Base-by-base conservation (phyloP, 2,113 vertebrate genomes). In the Pachyramphus minor region DNA sequence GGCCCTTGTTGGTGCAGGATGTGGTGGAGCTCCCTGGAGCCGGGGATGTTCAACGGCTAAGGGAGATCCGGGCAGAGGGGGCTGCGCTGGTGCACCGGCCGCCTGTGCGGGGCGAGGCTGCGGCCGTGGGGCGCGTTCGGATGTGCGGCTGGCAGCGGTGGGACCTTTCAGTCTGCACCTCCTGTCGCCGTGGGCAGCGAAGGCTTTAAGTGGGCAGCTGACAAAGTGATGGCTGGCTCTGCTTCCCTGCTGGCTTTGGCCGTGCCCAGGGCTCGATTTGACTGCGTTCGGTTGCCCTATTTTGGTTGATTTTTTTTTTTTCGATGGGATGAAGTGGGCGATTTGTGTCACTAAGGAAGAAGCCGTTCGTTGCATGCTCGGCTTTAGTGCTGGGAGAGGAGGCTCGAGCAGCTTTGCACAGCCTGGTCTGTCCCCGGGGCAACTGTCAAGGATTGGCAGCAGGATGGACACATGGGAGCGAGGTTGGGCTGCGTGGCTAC, bases 121-220 rank as follows among this genome's bases (percentile, higher is more conserved):
- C 19, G n/a, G 39, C 5, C 27, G 14, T 7, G 1, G 8, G 14
- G 31, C 11, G 12, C 0, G 45, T 12, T 3, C 8, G 0, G 14
- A 3, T 4, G 14, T 4, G 30, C 6, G 8, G 6, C 35, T 0
- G 21, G 64, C 35, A 4, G 50, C 22, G 12, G 30, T 30, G 21
- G 23, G 9, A 17, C 25, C 2, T 0, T 4, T 12, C 20, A 2
- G 5, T 5, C 5, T 14, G 50, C 23, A 0, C 8, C 5, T 6
- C 14, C 6, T 14, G 58, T 8, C 6, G 5, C 21, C 3, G 2
- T 1, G 8, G 64, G 52, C 35, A 9, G 33, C 2, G 7, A 25
- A 3, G 64, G 9, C 16, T 6, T 25, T 11, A 0, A 4, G 19
- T 3, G 42, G 17, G 35, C 28, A 50, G 50, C 25, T 17, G 42